Evolutionary conservation across 2,797 vertebrate genomes (phyloP).

Genomic region (Coranthus polyacanthus): DNA sequence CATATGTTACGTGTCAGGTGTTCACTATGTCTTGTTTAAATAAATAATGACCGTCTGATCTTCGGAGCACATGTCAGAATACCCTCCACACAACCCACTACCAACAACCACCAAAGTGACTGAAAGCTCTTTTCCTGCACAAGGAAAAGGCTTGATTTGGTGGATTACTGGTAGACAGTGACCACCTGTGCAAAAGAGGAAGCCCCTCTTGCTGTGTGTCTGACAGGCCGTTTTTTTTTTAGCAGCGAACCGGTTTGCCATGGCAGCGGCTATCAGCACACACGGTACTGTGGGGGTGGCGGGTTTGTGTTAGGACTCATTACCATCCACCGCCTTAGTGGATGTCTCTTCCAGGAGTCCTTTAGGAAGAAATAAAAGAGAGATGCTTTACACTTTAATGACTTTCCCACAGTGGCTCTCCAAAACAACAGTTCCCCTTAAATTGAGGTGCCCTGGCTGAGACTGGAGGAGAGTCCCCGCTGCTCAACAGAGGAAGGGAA

Average conservation of each 20-base stretch:
- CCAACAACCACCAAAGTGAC: slow-evolving; percentile 17
- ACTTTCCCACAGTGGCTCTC: slow-evolving; percentile 86
- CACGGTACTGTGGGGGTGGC: slow-evolving; percentile 52
- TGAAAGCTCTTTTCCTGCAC: slow-evolving; percentile 37
- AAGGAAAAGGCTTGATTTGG: slow-evolving; percentile 60
- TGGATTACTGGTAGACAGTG: slow-evolving; percentile 44
- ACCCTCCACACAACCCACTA: slow-evolving; percentile 13
- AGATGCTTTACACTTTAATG: slow-evolving; percentile 87
- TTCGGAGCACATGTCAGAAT: slow-evolving; percentile 42
- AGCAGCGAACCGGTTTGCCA: slow-evolving; percentile 64
- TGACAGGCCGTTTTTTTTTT: slow-evolving; percentile 32
- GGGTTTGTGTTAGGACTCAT: slow-evolving; percentile 75
- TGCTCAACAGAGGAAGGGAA: slow-evolving; percentile 73
- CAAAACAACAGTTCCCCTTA: slow-evolving; percentile 78
- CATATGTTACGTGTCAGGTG: slow-evolving; percentile 53
- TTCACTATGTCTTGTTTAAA: slow-evolving; percentile 43
- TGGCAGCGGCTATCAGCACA: slow-evolving; percentile 67
- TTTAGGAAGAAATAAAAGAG: slow-evolving; percentile 78
- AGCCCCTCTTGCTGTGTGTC: slow-evolving; percentile 41
- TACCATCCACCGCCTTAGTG: slow-evolving; percentile 72
- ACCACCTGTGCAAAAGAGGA: slow-evolving; percentile 76
- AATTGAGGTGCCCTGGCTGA: slow-evolving; percentile 69
- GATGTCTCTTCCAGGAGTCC: slow-evolving; percentile 74
- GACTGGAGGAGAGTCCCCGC: slow-evolving; percentile 71
- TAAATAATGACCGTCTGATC: slow-evolving; percentile 50